Evolutionary conservation across 2,888 invertebrate species (phyloP), one percentile per base, ranked within the genome.

Genomic region (Smittia sp.): DNA sequence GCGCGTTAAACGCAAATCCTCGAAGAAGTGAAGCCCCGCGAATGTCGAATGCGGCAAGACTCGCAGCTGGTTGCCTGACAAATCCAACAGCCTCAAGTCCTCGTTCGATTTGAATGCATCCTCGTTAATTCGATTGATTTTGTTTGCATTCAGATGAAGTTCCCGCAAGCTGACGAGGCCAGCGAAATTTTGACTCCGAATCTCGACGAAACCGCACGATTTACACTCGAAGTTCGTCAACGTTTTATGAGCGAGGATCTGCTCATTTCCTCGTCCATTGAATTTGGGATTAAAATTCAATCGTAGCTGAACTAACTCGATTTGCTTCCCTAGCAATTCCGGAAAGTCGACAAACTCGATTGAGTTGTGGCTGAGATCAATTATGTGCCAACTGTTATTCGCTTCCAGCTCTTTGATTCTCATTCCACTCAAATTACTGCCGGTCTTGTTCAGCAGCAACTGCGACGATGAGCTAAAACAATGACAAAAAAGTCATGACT

Each of bases 341-440:
- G 63, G 52, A 13, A 18, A 52, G 41, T 46, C 52, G 62, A 73
- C 24, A 38, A n/a, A 65, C 24, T 24, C 20, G 22, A 73, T 73
- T 46, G 65, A 63, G 41, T 73, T 73, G 46, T 73, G 46, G 73
- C 73, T 73, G 3, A 73, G 39, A 73, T 73, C 73, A 73, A 73
- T 73, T 65, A 46, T 72, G 11, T 22, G 58, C 72, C 72, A 72
- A 62, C 58, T 72, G 72, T 39, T 24, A 20, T n/a, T 15, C 20
- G 6, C 18, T 24, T 72, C 58, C 58, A 72, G 39, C 52, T 72
- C 72, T 39, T 72, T 62, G 38, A 72, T 32, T 58, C 32, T 58
- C 6, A 72, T 22, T 6, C 39, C 38, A n/a, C 38, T 72, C 54
- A 72, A 38, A 62, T 72, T 72, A 72, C 32, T 38, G 20, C 1